Evolutionary conservation across 1,140 invertebrate genomes (phyloP).

Genomic region (Cataglyphis hispanica): DNA sequence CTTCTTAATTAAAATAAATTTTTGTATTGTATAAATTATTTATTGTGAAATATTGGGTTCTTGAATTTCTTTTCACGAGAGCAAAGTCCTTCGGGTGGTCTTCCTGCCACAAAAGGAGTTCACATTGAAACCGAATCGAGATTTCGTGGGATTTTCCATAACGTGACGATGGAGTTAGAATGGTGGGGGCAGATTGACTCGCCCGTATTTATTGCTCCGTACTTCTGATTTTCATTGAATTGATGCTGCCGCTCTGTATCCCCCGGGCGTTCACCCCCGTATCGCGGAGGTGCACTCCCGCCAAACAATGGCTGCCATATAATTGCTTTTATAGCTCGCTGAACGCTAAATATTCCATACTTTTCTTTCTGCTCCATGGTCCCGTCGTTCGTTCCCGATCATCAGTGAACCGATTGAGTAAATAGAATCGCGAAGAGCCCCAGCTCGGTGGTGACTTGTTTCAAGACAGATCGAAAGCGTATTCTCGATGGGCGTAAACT

Average conservation of each 20-base stretch:
- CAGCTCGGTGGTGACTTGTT: slow-evolving; percentile 67
- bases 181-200: slow-evolving; percentile 79
- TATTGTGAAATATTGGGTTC: slow-evolving; percentile 17
- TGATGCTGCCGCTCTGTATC: slow-evolving; percentile 67
- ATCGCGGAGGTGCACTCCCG: slow-evolving; percentile 85
- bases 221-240: slow-evolving; percentile 82
- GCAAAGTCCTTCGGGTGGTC: slow-evolving; percentile 59
- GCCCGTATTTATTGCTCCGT: slow-evolving; percentile 84
- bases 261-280: slow-evolving; percentile 77
- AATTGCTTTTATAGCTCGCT: slow-evolving; percentile 87
- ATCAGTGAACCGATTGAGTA: slow-evolving; percentile 82
- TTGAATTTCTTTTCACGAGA: slow-evolving; percentile 50
- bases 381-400: slow-evolving; percentile 78
- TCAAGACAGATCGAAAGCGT: slow-evolving; percentile 68
- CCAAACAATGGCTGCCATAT: slow-evolving; percentile 85
- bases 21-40: not conserved
- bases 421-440: slow-evolving; percentile 75
- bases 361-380: slow-evolving; percentile 80
- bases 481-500: slow-evolving; percentile 46
- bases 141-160: slow-evolving; percentile 74
- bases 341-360: slow-evolving; percentile 87
- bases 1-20: not conserved
- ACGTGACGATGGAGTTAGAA: slow-evolving; percentile 42
- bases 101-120: slow-evolving; percentile 66
- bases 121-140: slow-evolving; percentile 77